A percentile compares a stretch with the other conserved stretches of the same genome.
phyloP scores from a whole-genome alignment of 2,113 vertebrate species.

The Phylloscopus trochiloides region DNA sequence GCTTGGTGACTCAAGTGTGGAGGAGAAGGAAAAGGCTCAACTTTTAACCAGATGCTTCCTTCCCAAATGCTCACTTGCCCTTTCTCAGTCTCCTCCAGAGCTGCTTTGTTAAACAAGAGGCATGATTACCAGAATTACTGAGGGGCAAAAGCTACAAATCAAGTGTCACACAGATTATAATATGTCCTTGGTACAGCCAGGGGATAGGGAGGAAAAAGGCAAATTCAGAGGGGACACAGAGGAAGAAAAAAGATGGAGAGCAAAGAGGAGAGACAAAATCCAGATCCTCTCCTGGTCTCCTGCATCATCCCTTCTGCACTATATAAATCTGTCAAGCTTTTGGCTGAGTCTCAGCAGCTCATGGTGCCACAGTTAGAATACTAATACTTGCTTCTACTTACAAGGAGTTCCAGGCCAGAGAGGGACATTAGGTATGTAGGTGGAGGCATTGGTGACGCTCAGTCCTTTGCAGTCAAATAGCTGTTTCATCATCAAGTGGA shows the following conservation, averaged over 20 bases:
- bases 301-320: not conserved
- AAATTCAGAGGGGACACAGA: not conserved
- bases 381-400: not conserved
- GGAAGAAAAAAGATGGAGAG: not conserved
- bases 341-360: not conserved
- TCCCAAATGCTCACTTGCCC: not conserved
- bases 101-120: not conserved
- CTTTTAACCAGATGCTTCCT: not conserved
- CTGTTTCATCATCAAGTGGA: not conserved
- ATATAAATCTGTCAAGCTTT: slow-evolving; percentile 43
- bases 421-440: not conserved
- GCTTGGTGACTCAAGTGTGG: not conserved
- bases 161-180: not conserved
- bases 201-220: slow-evolving; percentile 15
- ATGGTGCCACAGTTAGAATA: not conserved
- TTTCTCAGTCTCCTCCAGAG: not conserved
- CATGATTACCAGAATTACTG: not conserved
- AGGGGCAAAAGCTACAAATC: not conserved
- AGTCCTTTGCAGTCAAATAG: not conserved
- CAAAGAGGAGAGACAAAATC: slow-evolving; percentile 21
- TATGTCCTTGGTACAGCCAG: not conserved
- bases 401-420: not conserved
- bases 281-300: not conserved
- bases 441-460: not conserved
- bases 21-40: not conserved